Base-by-base conservation (phyloP, 2,888 invertebrate genomes). In the Temnothorax unifasciatus region DNA sequence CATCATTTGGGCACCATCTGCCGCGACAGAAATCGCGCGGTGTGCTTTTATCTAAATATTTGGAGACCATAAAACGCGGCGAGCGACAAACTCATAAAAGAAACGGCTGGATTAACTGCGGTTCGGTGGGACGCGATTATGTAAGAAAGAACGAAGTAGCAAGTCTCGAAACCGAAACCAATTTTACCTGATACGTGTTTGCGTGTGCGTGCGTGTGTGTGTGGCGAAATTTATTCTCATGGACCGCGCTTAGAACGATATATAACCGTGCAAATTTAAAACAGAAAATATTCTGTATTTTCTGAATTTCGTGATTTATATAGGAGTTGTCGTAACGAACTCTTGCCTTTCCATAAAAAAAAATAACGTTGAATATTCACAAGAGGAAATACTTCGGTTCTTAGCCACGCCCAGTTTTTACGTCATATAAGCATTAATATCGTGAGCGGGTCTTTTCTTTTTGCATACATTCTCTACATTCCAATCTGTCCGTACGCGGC, bases 1-100 rank as follows among this genome's bases (percentile, higher is more conserved):
- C 73, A 57, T 79, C 84, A 54, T 77, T 85, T 83, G 82, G 76
- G 59, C 61, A 82, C 82, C 85, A 83, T 81, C 79, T 81, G 73
- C 79, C 47, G 59, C 73, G 73, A 73, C 57, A 50, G 59, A 81
- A 73, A 73, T 61, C 59, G 73, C 59, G 59, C 59, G 59, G 54
- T 21, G 21, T 5, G 59, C 25, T 73, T 73, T 81, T 47, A 59
- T 61, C 79, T 81, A 81, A 81, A 81, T 73, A 81, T 81, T 81
- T 81, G 59, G 25, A 81, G 73, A 81, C 3, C 79, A 25, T 81
- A 81, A 81, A 77, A 59, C 34, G 71, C 59, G 71, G 38, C 59
- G 54, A 73, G 73, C 59, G 73, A 73, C 73, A 71, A 61, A 81
- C 47, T 73, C 73, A n/a, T 81, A 81, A 81, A 79, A 50, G 59